A percentile compares a stretch with the other conserved stretches of the same genome.
Conservation (phyloP, 2,797 vertebrate species). For the Enteromius trimaculatus region DNA sequence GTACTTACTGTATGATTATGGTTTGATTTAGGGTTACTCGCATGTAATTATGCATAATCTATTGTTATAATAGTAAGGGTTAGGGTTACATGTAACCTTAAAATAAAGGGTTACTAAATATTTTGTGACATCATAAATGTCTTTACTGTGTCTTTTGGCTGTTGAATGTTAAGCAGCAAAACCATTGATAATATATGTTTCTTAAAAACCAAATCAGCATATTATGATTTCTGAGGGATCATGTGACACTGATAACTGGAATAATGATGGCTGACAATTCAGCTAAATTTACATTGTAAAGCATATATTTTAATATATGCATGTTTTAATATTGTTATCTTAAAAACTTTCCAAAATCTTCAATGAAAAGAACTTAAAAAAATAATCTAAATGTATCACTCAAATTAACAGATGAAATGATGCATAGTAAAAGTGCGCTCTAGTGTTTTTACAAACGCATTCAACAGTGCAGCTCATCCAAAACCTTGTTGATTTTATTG, state of each 20-base stretch:
- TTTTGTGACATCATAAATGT: neutral
- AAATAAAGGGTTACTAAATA: neutral
- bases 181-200: neutral
- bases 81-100: too few species aligned
- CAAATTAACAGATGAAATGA: neutral
- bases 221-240: neutral
- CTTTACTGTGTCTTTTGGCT: neutral
- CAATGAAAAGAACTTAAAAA: neutral
- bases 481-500: slow-evolving; percentile 37
- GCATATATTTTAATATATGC: neutral
- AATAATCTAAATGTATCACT: neutral
- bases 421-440: neutral
- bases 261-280: neutral
- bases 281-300: neutral
- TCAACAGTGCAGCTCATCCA: neutral
- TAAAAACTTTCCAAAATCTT: neutral
- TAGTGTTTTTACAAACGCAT: slow-evolving; percentile 40
- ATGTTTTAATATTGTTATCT: neutral
- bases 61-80: too few species aligned
- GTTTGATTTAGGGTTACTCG: neutral
- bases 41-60: neutral
- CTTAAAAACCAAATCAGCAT: neutral
- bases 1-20: neutral
- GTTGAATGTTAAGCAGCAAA: neutral
- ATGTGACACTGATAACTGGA: neutral